phyloP scores from a whole-genome alignment of 2,797 vertebrate genomes.

The Lates japonicus region DNA sequence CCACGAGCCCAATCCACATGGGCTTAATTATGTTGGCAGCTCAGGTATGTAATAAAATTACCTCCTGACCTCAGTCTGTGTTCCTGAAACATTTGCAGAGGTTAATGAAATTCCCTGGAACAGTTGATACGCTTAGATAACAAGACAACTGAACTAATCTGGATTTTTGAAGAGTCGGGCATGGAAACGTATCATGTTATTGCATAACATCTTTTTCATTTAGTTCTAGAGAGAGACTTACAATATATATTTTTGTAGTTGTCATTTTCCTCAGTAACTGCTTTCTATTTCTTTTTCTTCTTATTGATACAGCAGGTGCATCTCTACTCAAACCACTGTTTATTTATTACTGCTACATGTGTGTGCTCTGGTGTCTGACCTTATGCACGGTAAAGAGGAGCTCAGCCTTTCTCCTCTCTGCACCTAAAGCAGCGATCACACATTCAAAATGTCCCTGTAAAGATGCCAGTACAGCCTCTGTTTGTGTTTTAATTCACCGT shows the following conservation, averaged over 20 bases:
- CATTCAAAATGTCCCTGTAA: no score
- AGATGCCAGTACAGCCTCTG: no score
- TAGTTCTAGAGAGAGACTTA: neutral
- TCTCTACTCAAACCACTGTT: no score
- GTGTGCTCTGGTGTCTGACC: no score
- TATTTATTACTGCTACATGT: no score
- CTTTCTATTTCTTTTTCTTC: no score
- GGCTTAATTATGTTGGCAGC: slow-evolving; percentile 4
- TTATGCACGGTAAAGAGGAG: no score
- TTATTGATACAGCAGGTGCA: neutral
- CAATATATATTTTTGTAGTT: neutral
- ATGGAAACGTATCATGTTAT: neutral
- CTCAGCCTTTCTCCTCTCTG: no score
- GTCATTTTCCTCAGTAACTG: neutral
- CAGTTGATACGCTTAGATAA: neutral
- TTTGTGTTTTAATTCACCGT: no score
- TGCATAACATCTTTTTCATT: neutral
- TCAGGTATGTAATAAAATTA: slow-evolving; percentile 9
- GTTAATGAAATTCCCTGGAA: slow-evolving; percentile 29
- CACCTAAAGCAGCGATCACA: no score
- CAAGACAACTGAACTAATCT: neutral
- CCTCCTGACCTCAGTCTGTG: slow-evolving; percentile 16
- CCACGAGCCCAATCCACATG: neutral
- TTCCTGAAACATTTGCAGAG: neutral
- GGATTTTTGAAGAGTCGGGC: neutral